phyloP scores from a whole-genome alignment of 2,113 vertebrate species.

The Myiopsitta monachus region DNA sequence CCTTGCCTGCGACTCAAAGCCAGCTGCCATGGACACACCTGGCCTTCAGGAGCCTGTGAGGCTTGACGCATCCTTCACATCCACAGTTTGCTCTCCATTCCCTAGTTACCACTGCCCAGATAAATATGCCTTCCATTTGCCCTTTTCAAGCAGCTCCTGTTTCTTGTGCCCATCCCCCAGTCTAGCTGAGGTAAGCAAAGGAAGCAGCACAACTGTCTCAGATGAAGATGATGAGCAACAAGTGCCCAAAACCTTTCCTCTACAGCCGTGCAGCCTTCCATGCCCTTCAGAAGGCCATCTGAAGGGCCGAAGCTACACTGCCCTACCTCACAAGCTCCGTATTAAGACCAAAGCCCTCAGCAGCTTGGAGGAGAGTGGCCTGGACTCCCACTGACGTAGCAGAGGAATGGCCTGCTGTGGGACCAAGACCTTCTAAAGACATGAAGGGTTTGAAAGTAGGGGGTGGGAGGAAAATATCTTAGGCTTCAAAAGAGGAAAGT shows the following conservation, averaged over 20 bases:
- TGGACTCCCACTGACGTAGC: not conserved
- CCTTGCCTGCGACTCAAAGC: not conserved
- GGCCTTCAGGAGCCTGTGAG: not conserved
- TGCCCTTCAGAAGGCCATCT: not conserved
- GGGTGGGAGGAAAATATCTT: not conserved
- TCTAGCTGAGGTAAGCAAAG: not conserved
- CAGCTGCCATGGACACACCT: not conserved
- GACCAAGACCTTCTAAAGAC: not conserved
- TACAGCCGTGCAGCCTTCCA: not conserved
- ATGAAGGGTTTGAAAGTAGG: not conserved
- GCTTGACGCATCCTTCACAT: conserved; percentile 45
- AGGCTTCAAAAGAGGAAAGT: not conserved
- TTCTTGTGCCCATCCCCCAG: conserved; percentile 27
- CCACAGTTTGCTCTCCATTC: conserved; percentile 55
- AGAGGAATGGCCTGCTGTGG: fast-evolving
- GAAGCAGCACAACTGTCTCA: not conserved
- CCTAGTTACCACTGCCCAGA: conserved; percentile 68
- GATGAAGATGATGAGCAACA: conserved; percentile 75
- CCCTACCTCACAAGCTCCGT: conserved; percentile 77
- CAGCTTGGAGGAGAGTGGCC: not conserved
- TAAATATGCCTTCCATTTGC: not conserved
- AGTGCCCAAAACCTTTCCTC: conserved; percentile 53
- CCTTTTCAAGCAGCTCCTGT: conserved; percentile 47
- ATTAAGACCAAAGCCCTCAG: conserved; percentile 69
- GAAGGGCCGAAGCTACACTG: not conserved